These are phyloP conservation scores for Diadegma fenestrale DNA, from an alignment of 2,888 invertebrate genomes.

Conservation along the genomic window DNA sequence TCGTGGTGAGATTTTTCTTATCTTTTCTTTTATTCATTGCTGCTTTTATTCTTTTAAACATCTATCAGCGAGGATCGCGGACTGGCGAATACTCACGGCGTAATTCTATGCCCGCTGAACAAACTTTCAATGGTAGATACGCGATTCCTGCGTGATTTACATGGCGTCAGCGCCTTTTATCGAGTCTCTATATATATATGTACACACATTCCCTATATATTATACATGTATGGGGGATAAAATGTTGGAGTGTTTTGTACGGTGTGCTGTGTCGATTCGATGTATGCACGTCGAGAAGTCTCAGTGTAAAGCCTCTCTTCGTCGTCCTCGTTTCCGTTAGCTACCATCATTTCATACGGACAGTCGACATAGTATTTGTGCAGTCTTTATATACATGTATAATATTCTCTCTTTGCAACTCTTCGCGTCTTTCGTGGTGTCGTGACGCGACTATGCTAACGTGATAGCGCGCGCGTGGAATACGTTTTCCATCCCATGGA, in stretches of 20 bases:
- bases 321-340: constrained; percentile 65
- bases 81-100: constrained; percentile 44
- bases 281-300: constrained; percentile 11
- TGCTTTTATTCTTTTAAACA: constrained; percentile 11
- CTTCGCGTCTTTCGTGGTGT: constrained; percentile 76
- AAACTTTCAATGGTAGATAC: constrained; percentile 72
- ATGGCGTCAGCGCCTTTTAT: constrained; percentile 71
- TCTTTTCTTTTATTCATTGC: not conserved
- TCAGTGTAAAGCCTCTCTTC: constrained; percentile 54
- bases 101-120: constrained; percentile 59
- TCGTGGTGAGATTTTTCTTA: not conserved
- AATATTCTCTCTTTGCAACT: constrained; percentile 22
- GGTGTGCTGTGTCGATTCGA: not conserved
- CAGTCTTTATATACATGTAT: constrained; percentile 9
- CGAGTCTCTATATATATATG: constrained; percentile 31
- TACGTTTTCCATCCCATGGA: constrained; percentile 75
- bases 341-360: constrained; percentile 34
- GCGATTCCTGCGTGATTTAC: constrained; percentile 77
- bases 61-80: constrained; percentile 16
- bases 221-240: constrained; percentile 25
- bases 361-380: not conserved
- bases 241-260: not conserved
- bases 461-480: constrained; percentile 81
- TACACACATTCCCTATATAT: constrained; percentile 6
- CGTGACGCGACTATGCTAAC: constrained; percentile 83